Base-by-base conservation (phyloP, 2,113 vertebrate species). In the Nettapus auritus region DNA sequence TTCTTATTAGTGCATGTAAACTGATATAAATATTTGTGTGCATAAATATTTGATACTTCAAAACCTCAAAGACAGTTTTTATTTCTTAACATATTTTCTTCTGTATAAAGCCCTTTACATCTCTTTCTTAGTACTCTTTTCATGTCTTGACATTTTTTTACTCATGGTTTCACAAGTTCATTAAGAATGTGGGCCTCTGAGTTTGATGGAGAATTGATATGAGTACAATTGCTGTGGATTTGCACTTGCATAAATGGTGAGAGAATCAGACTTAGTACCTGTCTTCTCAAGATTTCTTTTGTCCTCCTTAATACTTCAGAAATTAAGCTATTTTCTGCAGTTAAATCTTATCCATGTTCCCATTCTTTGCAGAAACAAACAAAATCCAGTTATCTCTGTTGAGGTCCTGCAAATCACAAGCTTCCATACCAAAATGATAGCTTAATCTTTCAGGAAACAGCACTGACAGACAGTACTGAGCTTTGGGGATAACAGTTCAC, bases 381-480 rank as follows among this genome's bases (percentile, higher is more conserved):
- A 86, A 87, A 91, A 4, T 18, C 4, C 57, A 29, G 25, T 71
- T 95, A 81, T 80, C 68, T 74, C 64, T 78, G 52, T 14, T 15
- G 33, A 75, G 86, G 64, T 75, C 60, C 75, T 29, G 5, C 67
- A 83, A 92, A 90, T 88, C 56, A 86, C 38, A 95, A 66, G n/a
- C 42, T 92, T 78, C 42, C 28, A 67, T 25, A 46, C 56, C 40
- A 4, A 96, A 93, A 93, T 46, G 90, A 86, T 78, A 90, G 17
- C 83, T 92, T 92, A 88, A 94, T 93, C 80, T 93, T 84, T 38
- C 92, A 96, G 69, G 82, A 92, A 95, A 59, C 62, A 73, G 50
- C 56, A 26, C 17, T 89, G 90, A 92, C 89, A 93, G 91, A 81
- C 29, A 68, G 40, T 20, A 40, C 85, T 82, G 59, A 94, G 81